Base-by-base conservation (phyloP, 2,797 vertebrate species). In the Geotrypetes seraphini region DNA sequence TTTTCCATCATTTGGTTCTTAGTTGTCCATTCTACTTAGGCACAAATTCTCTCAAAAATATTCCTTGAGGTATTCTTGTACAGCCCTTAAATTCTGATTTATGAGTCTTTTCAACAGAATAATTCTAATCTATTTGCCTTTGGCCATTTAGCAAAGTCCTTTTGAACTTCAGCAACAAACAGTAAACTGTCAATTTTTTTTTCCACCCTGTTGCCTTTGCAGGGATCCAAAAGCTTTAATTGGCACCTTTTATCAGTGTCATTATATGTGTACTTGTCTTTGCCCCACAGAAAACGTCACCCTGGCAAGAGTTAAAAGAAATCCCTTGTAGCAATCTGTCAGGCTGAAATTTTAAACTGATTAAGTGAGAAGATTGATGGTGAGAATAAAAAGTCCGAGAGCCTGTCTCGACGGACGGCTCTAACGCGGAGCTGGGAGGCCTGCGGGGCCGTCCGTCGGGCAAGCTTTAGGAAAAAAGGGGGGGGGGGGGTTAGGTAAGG, bases 51-150 rank as follows among this genome's bases (percentile, higher is more conserved):
- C 13, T 33, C 35, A 38, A 29, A 6, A 31, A 31, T 34, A 36
- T 55, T 37, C 50, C 35, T 46, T 34, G 28, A 35, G 40, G 46
- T 26, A 37, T 47, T 43, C 36, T 50, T 50, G 61, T 50, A 28
- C 29, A 57, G 39, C 41, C 46, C 39, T 31, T 18, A 54, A 49
- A 40, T 19, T 59, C 36, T 57, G 33, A 56, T 61, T 64, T 70
- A 69, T 58, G 48, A 60, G 27, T 43, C 40, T 48, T 60, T 53
- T 62, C 53, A 51, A 37, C 42, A 44, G 38, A 43, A 50, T 64
- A 60, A 54, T 63, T 63, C 56, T 45, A 63, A 33, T 70, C 40
- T 21, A 35, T 65, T 49, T 66, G 54, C 34, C 36, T 31, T 57
- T 33, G 40, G 31, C 43, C 50, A 53, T 28, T 44, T 50, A 64